phyloP scores from a whole-genome alignment of 2,797 vertebrate species.

The Gymnodraco acuticeps region DNA sequence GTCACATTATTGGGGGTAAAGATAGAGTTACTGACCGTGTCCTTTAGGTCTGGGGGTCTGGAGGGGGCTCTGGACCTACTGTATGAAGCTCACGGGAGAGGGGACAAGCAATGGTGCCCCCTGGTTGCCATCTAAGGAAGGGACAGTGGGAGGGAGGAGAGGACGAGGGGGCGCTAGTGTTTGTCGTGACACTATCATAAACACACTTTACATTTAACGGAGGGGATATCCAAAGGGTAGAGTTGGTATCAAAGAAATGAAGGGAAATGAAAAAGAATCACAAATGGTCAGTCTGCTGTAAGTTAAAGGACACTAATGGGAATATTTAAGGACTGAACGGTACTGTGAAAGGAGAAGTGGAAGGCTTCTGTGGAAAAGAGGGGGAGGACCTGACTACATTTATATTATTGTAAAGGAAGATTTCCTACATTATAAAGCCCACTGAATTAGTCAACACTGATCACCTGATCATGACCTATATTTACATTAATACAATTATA shows the following conservation, averaged over 20 bases:
- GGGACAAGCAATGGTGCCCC: conserved; percentile 53
- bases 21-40: conserved; percentile 76
- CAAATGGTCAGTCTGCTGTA: conserved; percentile 56
- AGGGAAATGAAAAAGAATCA: conserved; percentile 64
- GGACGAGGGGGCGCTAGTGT: conserved; percentile 54
- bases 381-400: conserved; percentile 18
- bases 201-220: conserved; percentile 53
- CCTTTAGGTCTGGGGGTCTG: conserved; percentile 66
- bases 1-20: conserved; percentile 45
- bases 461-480: conserved; percentile 7
- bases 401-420: background rate
- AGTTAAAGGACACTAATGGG: conserved; percentile 40
- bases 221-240: conserved; percentile 18
- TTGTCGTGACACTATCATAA: conserved; percentile 58
- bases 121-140: conserved; percentile 72
- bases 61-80: conserved; percentile 68
- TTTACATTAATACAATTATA: background rate
- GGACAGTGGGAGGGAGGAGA: conserved; percentile 57
- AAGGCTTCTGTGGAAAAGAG: conserved; percentile 17
- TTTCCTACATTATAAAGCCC: conserved; percentile 7
- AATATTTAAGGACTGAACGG: conserved; percentile 19
- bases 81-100: conserved; percentile 62
- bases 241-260: conserved; percentile 48
- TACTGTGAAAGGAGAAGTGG: conserved; percentile 21
- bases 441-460: conserved; percentile 10